Conservation (phyloP, 2,888 invertebrate genomes). For the Cephus pygmeus region DNA sequence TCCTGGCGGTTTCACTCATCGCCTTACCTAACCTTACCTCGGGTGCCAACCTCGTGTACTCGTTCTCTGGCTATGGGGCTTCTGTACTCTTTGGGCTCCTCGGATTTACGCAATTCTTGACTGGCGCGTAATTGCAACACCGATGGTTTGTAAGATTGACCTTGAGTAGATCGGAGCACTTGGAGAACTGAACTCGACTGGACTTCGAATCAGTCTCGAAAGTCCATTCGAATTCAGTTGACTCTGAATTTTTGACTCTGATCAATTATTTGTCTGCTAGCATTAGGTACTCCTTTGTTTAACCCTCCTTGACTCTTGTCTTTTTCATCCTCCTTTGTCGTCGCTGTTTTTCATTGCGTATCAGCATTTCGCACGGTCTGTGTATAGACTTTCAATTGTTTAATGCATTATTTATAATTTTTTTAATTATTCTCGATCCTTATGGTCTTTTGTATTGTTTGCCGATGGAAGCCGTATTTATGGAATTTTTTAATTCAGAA, state of each 20-base stretch:
- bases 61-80: not conserved
- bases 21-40: not conserved
- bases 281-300: not conserved
- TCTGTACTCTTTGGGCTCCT: not conserved
- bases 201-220: not conserved
- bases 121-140: constrained; percentile 33
- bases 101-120: not conserved
- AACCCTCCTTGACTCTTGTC: not conserved
- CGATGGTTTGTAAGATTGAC: constrained; percentile 46
- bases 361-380: not conserved
- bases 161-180: constrained; percentile 34
- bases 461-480: not conserved
- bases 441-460: not conserved
- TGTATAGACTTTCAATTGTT: too few relatives aligned
- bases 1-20: not conserved
- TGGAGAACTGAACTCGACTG: constrained; percentile 9
- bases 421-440: too few relatives aligned
- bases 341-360: not conserved
- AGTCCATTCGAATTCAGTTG: not conserved
- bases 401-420: too few relatives aligned
- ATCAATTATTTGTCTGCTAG: not conserved
- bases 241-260: not conserved
- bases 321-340: not conserved
- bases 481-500: not conserved
- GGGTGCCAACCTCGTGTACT: not conserved